Conservation (phyloP, 1,140 invertebrate species). For the Drosophila mayri region DNA sequence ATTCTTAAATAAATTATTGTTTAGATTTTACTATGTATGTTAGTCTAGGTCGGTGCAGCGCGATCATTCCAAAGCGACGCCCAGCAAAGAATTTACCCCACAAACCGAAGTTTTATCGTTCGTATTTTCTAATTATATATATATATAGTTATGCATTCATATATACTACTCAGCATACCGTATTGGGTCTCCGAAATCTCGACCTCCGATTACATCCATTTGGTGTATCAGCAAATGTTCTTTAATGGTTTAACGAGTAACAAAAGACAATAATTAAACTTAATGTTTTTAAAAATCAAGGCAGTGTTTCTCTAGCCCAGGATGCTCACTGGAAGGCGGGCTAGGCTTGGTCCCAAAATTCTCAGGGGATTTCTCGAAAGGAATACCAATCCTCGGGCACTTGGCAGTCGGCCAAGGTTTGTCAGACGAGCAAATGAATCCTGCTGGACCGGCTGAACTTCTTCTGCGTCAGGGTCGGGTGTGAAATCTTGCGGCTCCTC, state of each 20-base stretch:
- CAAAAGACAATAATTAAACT: conserved; percentile 75
- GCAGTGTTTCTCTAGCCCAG: conserved; percentile 21
- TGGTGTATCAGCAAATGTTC: conserved; percentile 45
- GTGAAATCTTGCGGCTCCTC: conserved; percentile 47
- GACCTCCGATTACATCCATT: conserved; percentile 47
- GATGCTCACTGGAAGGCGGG: conserved; percentile 18
- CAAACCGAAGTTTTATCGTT: conserved; percentile 48
- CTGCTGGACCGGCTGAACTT: conserved; percentile 35
- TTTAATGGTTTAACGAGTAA: conserved; percentile 68
- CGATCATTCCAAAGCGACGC: conserved; percentile 60
- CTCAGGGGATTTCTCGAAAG: conserved; percentile 15
- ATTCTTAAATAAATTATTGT: conserved; percentile 68
- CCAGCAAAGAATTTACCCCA: conserved; percentile 37
- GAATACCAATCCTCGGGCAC: conserved; percentile 14
- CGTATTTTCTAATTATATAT: conserved; percentile 34
- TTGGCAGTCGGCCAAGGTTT: not conserved
- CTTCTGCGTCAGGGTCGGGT: conserved; percentile 50
- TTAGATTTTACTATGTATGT: conserved; percentile 51
- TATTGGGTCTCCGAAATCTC: conserved; percentile 26
- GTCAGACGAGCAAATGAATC: conserved; percentile 11
- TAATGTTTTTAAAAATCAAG: conserved; percentile 64
- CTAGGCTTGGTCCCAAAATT: conserved; percentile 5
- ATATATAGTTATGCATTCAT: not conserved
- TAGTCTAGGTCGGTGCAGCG: conserved; percentile 27
- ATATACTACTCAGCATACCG: conserved; percentile 26